Base-by-base conservation (phyloP, 1,140 invertebrate genomes). In the Pristionchus pacificus region DNA sequence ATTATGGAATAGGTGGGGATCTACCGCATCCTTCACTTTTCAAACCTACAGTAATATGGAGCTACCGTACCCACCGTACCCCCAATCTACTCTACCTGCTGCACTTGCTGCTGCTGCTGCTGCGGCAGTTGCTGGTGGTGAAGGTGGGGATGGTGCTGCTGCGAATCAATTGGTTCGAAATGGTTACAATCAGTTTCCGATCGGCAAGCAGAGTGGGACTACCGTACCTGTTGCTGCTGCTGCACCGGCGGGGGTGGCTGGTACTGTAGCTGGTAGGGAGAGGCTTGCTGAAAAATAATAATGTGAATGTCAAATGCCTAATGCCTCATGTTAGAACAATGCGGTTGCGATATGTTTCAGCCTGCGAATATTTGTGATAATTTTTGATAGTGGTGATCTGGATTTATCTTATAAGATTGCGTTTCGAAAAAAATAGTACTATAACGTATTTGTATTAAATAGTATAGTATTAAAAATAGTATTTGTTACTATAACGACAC, bases 41-140 rank as follows among this genome's bases (percentile, higher is more conserved):
- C 72, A 63, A 69, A 70, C 64, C 58, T 62, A 63, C 58, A 27
- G 71, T 64, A 71, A 60, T 38, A 58, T 28, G 27, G 74, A 68
- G 28, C 58, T 55, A 27, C 59, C 32, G 14, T 6, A 31, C 31
- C 13, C 6, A 70, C n/a, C 2, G 13, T 30, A 30, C 28, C 19
- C 28, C 6, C 25, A 1, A 30, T 57, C 29, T 10, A 55, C 60
- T 62, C 60, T 61, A 65, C 30, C 33, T 49, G 65, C 33, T 30
- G 24, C 19, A n/a, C 24, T 57, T 14, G 60, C 62, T 71, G 74
- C 55, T 70, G 70, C 29, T 75, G 76, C 30, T 57, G 25, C n/a
- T 32, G 68, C 60, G 68, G 72, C 63, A 68, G 78, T 38, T 79
- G 77, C 55, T 74, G 76, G 28, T 66, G 73, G 33, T 72, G 70